A percentile compares a stretch with the other conserved stretches of the same genome.
These are phyloP conservation scores for Camponotus floridanus DNA, from an alignment of 1,140 invertebrate genomes.

Conservation along the genomic window DNA sequence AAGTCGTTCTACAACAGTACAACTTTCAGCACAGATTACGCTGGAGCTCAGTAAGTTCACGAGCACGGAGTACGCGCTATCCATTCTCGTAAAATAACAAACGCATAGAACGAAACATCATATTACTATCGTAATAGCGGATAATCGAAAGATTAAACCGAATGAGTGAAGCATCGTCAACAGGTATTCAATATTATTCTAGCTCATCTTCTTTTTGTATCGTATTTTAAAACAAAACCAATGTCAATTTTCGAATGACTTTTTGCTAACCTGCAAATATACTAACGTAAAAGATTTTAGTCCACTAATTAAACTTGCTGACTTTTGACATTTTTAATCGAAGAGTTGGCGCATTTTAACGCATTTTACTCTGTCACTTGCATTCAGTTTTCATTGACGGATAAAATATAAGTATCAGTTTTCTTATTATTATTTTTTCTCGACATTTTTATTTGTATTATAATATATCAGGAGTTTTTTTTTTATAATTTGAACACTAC, in stretches of 20 bases:
- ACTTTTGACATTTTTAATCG: neutral
- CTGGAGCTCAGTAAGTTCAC: conserved; percentile 77
- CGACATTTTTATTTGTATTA: neutral
- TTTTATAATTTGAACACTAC: neutral
- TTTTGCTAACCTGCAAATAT: neutral
- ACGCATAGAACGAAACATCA: neutral
- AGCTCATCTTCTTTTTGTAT: neutral
- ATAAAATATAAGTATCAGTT: neutral
- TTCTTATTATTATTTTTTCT: neutral
- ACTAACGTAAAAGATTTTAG: neutral
- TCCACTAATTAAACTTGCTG: neutral
- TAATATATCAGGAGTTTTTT: neutral
- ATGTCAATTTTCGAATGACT: neutral
- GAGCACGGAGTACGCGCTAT: conserved; percentile 49
- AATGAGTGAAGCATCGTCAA: conserved; percentile 19
- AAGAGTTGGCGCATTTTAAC: neutral
- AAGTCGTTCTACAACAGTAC: conserved; percentile 75
- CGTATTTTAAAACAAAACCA: neutral
- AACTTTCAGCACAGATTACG: conserved; percentile 67
- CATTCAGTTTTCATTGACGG: neutral
- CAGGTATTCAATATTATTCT: conserved; percentile 10
- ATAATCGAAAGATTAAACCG: conserved; percentile 4
- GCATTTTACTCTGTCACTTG: neutral
- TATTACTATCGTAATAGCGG: neutral
- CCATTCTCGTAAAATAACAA: neutral